Evolutionary conservation across 2,888 invertebrate genomes (phyloP).

Genomic region (Cantharis rustica): DNA sequence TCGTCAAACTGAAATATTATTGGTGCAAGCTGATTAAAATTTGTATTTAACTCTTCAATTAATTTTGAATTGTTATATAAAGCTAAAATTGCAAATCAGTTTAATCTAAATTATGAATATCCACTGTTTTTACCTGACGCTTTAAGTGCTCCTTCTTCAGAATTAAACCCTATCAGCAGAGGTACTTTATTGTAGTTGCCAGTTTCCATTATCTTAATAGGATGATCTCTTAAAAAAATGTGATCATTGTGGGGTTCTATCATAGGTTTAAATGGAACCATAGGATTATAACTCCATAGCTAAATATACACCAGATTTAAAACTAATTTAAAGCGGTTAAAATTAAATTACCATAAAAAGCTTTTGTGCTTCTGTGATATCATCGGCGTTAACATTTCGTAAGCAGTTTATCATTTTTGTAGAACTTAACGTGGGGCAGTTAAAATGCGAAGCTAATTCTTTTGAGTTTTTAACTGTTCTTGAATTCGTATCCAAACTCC

Average conservation of each 20-base stretch:
- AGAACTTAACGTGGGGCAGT: conserved; percentile 62
- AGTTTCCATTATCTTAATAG: conserved; percentile 59
- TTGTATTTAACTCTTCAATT: conserved; percentile 51
- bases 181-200: conserved; percentile 64
- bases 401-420: conserved; percentile 65
- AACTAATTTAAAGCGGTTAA: not conserved
- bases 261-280: conserved; percentile 80
- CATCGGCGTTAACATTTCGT: conserved; percentile 63
- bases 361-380: conserved; percentile 69
- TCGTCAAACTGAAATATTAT: conserved; percentile 55
- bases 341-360: conserved; percentile 67
- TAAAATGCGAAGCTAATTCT: conserved; percentile 64
- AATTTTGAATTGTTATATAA: conserved; percentile 46
- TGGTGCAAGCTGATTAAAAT: conserved; percentile 55
- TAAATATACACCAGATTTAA: conserved; percentile 42
- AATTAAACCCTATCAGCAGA: conserved; percentile 74
- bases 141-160: conserved; percentile 69
- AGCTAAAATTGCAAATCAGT: conserved; percentile 31
- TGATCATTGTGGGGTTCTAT: conserved; percentile 70
- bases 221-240: conserved; percentile 71
- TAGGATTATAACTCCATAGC: conserved; percentile 78
- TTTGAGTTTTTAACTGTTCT: conserved; percentile 63
- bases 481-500: conserved; percentile 57
- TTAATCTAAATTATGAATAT: not conserved
- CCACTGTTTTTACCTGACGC: not conserved